These are phyloP conservation scores for Cacoxenus indagator DNA, from an alignment of 2,888 invertebrate species.

Conservation along the genomic window DNA sequence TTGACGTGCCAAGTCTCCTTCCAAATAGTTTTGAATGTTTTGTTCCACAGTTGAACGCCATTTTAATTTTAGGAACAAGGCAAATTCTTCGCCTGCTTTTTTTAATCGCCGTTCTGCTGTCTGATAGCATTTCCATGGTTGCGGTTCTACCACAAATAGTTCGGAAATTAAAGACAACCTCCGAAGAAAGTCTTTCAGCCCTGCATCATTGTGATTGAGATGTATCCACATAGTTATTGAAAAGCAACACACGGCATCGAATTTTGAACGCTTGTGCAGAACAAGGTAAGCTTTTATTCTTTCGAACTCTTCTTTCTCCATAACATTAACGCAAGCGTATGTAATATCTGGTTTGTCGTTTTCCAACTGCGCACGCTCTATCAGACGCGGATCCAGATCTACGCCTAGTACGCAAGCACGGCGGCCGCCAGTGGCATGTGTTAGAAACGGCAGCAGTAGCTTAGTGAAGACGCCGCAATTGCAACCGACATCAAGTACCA, in stretches of 20 bases:
- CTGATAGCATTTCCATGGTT: constrained; percentile 88
- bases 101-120: constrained; percentile 81
- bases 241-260: constrained; percentile 83
- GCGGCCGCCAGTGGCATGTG: constrained; percentile 34
- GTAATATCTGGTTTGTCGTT: constrained; percentile 71
- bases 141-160: constrained; percentile 82
- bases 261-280: constrained; percentile 70
- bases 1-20: constrained; percentile 69
- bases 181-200: constrained; percentile 76
- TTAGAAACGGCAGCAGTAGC: constrained; percentile 46
- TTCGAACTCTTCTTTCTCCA: constrained; percentile 69
- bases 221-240: constrained; percentile 94
- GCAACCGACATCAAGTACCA: constrained; percentile 76
- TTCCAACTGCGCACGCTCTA: constrained; percentile 76
- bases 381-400: constrained; percentile 81
- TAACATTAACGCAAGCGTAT: constrained; percentile 77
- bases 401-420: constrained; percentile 74
- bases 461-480: constrained; percentile 84
- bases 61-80: constrained; percentile 74
- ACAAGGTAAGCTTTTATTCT: constrained; percentile 72
- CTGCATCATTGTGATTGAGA: constrained; percentile 84
- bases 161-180: constrained; percentile 73
- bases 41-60: constrained; percentile 76
- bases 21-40: constrained; percentile 75
- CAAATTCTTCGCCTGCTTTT: constrained; percentile 74